Base-by-base conservation (phyloP, 2,888 invertebrate species). In the Stratiomys singularior region DNA sequence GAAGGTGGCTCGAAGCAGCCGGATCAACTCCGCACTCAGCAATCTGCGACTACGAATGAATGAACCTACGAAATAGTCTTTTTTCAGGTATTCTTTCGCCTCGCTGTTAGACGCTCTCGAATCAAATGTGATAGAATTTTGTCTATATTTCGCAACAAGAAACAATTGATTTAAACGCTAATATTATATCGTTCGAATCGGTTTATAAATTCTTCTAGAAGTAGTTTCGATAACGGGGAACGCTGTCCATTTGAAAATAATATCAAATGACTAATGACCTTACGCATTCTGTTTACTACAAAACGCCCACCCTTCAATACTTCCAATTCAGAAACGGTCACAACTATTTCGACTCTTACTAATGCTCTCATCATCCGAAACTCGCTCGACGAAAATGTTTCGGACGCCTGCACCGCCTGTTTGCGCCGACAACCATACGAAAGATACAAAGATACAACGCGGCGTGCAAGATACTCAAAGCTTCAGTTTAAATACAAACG, bases 231-330 rank as follows among this genome's bases (percentile, higher is more conserved):
- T 64, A 30, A 0, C 21, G n/a, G n/a, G n/a, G 23, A 60, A 60
- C 23, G 23, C 25, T 23, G 4, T 13, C 52, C 52, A 21, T 66
- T 69, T 46, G 25, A 1, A 47, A 69, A 47, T 47, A 69, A 47
- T 27, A 21, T n/a, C 56, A 52, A 56, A 72, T 74, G 74, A 74
- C 74, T 74, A 74, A 74, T 21, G 37, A 74, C 58, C 74, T 74
- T 74, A 74, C 60, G 58, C 74, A 60, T 58, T 21, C 30, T 74
- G 37, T 60, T 74, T 74, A 74, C 74, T 58, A 58, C 37, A 37
- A 74, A 74, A 30, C 60, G 25, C 74, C 74, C 60, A 74, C 74
- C 25, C 46, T 4, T 66, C 5, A 15, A 21, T 9, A 9, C n/a
- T 30, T 37, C 66, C n/a, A 27, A 30, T 64, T 69, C 46, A 69